Evolutionary conservation across 2,113 vertebrate genomes (phyloP).

Genomic region (Pseudopipra pipra): DNA sequence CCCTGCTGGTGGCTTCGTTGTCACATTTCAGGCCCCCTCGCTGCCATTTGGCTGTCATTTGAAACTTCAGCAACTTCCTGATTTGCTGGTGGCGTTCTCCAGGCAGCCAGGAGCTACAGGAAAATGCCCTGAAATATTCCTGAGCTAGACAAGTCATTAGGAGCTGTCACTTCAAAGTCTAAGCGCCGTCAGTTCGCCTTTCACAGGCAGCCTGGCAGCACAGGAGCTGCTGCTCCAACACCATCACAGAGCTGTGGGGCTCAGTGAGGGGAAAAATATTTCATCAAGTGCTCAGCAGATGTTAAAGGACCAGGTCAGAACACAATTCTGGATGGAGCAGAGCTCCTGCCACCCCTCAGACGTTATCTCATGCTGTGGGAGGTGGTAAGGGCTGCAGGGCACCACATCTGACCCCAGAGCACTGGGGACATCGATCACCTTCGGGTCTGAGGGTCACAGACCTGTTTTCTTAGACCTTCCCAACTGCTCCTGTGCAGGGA

Average conservation of each 20-base stretch:
- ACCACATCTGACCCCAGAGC: background rate
- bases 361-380: background rate
- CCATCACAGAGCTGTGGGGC: background rate
- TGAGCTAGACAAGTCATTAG: background rate
- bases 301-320: background rate
- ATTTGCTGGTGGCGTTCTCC: background rate
- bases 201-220: background rate
- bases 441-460: background rate
- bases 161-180: constrained; percentile 5
- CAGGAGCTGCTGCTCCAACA: background rate
- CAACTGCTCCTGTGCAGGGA: background rate
- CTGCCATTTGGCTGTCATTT: background rate
- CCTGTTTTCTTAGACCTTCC: accelerated
- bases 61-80: background rate
- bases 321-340: background rate
- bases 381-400: background rate
- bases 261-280: background rate
- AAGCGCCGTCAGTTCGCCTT: background rate
- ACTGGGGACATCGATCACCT: accelerated
- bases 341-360: background rate
- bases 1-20: background rate
- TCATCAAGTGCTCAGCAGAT: background rate
- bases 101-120: background rate
- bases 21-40: background rate
- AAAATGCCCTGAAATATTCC: background rate